Base-by-base conservation (phyloP, 1,140 invertebrate genomes). In the Sweltsa coloradensis region DNA sequence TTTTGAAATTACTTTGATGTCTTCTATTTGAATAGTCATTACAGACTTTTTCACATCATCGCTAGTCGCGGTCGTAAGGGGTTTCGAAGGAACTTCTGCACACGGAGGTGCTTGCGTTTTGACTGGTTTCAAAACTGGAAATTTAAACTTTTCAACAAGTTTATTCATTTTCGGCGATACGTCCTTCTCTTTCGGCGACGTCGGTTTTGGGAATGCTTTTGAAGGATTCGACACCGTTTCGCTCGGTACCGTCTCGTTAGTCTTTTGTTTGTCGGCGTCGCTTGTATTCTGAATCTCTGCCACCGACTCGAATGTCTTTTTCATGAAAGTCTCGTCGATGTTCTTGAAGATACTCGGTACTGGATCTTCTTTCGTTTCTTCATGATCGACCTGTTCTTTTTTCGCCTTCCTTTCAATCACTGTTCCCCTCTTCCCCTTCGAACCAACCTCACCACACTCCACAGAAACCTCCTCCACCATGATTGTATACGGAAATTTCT, bases 401-500 rank as follows among this genome's bases (percentile, higher is more conserved):
- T n/a, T n/a, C n/a, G n/a, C n/a, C n/a, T n/a, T n/a, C 31, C 37
- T 41, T 52, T 50, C 27, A 23, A 21, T 27, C 25, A 34, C 23
- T 25, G 3, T 29, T 18, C 19, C 37, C 23, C 34, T 49, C 19
- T 34, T 11, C 21, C 16, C 18, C 47, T 21, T 41, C 47, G 25
- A n/a, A 41, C 49, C 2, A 23, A 22, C 24, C 41, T 22, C 27
- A 1, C 11, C 5, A 34, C 41, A 40, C 34, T 26, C n/a, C 34
- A 25, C 22, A n/a, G 13, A 25, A 3, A 34, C 16, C 34, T 51
- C 50, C 41, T 51, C 50, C 3, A 51, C 43, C 29, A 43, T 51
- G 7, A 50, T 41, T 45, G 51, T 36, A 39, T 51, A 51, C 11
- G 43, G 29, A 27, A 51, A 44, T 24, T 41, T 39, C 16, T 44